Evolutionary conservation across 2,888 invertebrate genomes (phyloP).

Genomic region (Trichacis sp.): DNA sequence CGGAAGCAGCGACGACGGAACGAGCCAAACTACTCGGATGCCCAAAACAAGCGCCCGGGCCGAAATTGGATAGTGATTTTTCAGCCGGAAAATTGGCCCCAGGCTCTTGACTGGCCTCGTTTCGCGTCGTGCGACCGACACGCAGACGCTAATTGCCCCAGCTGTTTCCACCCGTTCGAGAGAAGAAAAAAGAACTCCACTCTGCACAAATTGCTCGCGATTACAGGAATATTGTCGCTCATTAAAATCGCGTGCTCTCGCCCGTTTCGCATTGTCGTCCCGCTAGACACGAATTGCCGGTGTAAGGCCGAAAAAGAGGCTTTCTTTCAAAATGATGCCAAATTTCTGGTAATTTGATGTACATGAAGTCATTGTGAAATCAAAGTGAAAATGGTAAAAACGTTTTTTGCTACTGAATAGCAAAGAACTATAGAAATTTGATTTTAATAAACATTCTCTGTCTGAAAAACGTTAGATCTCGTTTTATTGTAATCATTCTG

Average conservation of each 20-base stretch:
- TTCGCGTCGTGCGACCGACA: slow-evolving; percentile 23
- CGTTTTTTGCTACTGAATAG: too few relatives aligned
- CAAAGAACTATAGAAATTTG: too few relatives aligned
- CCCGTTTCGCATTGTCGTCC: neutral
- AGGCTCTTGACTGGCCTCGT: slow-evolving; percentile 44
- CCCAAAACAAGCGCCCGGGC: slow-evolving; percentile 36
- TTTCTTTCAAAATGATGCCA: too few relatives aligned
- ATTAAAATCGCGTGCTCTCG: slow-evolving; percentile 27
- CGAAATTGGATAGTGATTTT: slow-evolving; percentile 50
- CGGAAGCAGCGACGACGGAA: slow-evolving; percentile 2
- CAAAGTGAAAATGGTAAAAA: too few relatives aligned
- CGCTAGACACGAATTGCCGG: too few relatives aligned
- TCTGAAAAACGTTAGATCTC: too few relatives aligned
- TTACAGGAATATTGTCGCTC: slow-evolving; percentile 7
- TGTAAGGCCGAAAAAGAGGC: too few relatives aligned
- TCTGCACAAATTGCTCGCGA: slow-evolving; percentile 13
- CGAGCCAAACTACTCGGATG: slow-evolving; percentile 36
- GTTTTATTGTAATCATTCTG: too few relatives aligned
- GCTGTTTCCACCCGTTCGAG: slow-evolving; percentile 3
- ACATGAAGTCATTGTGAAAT: too few relatives aligned
- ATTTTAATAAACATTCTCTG: too few relatives aligned
- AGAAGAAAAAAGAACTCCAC: slow-evolving; percentile 15
- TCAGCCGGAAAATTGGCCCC: slow-evolving; percentile 56
- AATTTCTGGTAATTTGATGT: too few relatives aligned
- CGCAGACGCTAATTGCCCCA: slow-evolving; percentile 25